Percentiles rank a stretch among this genome's conserved stretches.
These are phyloP conservation scores for Petrocephalus sullivani DNA, from an alignment of 2,797 vertebrate genomes.

Conservation along the genomic window DNA sequence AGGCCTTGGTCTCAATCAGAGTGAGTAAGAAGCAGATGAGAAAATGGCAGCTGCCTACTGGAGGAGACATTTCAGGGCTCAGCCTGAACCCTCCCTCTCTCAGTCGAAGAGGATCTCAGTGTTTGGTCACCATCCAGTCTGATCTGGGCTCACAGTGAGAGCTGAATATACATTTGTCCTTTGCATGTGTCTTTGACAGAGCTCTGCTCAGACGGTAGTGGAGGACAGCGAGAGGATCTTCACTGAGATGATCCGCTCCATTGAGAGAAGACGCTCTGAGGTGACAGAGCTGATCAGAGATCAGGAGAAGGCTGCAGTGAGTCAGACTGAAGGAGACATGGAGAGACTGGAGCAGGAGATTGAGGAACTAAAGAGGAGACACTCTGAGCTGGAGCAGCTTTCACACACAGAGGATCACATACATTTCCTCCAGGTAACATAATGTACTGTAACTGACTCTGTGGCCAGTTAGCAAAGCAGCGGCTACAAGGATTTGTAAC, in stretches of 20 bases:
- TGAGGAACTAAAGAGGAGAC: too few relatives aligned
- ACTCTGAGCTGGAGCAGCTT: too few relatives aligned
- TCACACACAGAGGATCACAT: too few relatives aligned
- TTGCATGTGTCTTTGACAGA: neutral
- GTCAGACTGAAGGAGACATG: constrained; percentile 12
- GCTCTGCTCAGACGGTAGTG: neutral
- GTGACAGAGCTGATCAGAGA: constrained; percentile 25
- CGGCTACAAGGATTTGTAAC: too few relatives aligned
- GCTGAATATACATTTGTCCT: neutral
- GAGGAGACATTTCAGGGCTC: neutral
- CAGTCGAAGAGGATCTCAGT: too few relatives aligned
- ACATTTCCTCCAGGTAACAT: too few relatives aligned
- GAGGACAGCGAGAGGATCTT: constrained; percentile 21
- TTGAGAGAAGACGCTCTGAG: constrained; percentile 24
- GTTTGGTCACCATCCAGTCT: neutral
- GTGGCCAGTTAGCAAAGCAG: too few relatives aligned
- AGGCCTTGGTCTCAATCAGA: neutral
- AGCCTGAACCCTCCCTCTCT: too few relatives aligned
- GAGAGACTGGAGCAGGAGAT: too few relatives aligned
- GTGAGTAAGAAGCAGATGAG: neutral
- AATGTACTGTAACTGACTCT: too few relatives aligned
- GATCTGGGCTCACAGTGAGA: neutral
- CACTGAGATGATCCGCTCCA: constrained; percentile 26
- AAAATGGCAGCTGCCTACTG: neutral
- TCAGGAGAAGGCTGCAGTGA: neutral